These are phyloP conservation scores for Cossypha polioptera DNA, from an alignment of 2,797 vertebrate species.

Conservation along the genomic window DNA sequence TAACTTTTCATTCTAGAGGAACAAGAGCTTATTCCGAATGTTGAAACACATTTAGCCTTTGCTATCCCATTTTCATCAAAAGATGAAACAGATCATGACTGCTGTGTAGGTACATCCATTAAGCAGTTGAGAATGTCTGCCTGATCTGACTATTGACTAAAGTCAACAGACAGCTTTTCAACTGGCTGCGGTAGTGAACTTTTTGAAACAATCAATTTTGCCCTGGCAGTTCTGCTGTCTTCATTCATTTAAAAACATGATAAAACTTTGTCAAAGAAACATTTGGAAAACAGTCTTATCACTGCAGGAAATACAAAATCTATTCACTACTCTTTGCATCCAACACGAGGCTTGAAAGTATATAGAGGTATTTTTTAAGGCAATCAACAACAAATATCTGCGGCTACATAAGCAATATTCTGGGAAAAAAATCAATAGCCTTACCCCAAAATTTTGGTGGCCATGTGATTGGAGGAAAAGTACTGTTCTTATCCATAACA, in stretches of 20 bases:
- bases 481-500: slow-evolving; percentile 87
- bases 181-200: not conserved
- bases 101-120: not conserved
- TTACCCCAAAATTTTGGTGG: slow-evolving; percentile 90
- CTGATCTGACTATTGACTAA: not conserved
- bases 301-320: not conserved
- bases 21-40: not conserved
- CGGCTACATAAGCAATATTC: not conserved
- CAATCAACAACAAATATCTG: not conserved
- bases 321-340: not conserved
- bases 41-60: not conserved
- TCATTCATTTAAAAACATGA: not conserved
- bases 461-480: slow-evolving; percentile 76
- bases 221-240: not conserved
- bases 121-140: not conserved
- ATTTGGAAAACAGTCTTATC: not conserved
- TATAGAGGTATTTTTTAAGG: not conserved
- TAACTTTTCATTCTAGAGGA: not conserved
- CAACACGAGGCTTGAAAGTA: not conserved
- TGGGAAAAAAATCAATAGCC: slow-evolving; percentile 53
- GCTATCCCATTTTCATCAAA: not conserved
- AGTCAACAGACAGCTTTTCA: not conserved
- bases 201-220: slow-evolving; percentile 3
- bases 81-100: not conserved
- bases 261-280: not conserved